Conservation (phyloP, 2,888 invertebrate genomes). For the Alentia gelatinosa region DNA sequence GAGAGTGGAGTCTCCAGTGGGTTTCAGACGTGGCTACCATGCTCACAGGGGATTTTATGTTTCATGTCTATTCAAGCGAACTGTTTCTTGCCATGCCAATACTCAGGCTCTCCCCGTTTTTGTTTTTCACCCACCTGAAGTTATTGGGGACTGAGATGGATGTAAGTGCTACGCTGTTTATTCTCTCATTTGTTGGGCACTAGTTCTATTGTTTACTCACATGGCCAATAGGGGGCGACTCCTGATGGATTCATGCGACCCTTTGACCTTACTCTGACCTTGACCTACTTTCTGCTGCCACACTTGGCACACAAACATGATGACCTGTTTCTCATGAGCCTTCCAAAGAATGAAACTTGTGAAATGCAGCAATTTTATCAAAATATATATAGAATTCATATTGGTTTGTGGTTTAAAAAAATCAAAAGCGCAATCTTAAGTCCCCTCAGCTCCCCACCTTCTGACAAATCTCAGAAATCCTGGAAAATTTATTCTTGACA, state of each 20-base stretch:
- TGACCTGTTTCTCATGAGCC: constrained; percentile 45
- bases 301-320: constrained; percentile 44
- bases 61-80: constrained; percentile 50
- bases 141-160: constrained; percentile 69
- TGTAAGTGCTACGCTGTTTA: constrained; percentile 63
- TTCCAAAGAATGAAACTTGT: neutral
- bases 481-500: constrained; percentile 2
- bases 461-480: neutral
- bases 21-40: constrained; percentile 7
- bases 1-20: constrained; percentile 7
- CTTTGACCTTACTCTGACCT: constrained; percentile 52
- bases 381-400: neutral
- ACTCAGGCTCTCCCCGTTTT: constrained; percentile 52
- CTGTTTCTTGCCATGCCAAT: constrained; percentile 24
- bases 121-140: constrained; percentile 58
- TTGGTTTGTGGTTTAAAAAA: neutral
- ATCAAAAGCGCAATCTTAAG: constrained; percentile 5
- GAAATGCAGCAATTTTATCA: constrained; percentile 8
- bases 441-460: constrained; percentile 41
- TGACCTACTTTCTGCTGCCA: constrained; percentile 53
- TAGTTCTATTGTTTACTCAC: constrained; percentile 55
- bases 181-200: constrained; percentile 55
- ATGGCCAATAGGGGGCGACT: constrained; percentile 44
- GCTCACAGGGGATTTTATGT: constrained; percentile 54
- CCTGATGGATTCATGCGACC: constrained; percentile 40